A percentile compares a stretch with the other conserved stretches of the same genome.
Conservation (phyloP, 1,140 invertebrate species). For the Aplysia californica region DNA sequence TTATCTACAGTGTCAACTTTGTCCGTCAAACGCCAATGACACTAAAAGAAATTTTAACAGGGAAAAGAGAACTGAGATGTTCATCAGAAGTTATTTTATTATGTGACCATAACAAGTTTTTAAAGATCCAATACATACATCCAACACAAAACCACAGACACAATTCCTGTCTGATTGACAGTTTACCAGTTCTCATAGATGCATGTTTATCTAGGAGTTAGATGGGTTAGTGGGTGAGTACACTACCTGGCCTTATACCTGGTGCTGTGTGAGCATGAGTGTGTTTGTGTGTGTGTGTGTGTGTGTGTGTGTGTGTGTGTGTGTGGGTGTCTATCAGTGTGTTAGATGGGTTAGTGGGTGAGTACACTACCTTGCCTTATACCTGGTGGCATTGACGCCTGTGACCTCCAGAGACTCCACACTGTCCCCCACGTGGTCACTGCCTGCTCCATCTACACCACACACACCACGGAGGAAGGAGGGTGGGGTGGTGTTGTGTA, state of each 20-base stretch:
- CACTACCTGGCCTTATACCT: not conserved
- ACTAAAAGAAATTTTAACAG: too few relatives aligned
- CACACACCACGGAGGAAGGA: not conserved
- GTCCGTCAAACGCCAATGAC: too few relatives aligned
- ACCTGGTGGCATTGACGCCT: not conserved
- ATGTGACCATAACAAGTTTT: not conserved
- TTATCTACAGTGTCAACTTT: too few relatives aligned
- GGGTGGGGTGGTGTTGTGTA: not conserved
- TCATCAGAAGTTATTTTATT: not conserved
- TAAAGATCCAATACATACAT: not conserved
- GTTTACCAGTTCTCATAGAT: not conserved
- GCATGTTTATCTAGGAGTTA: not conserved
- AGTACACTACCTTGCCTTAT: not conserved
- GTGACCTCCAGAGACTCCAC: not conserved
- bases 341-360: not conserved
- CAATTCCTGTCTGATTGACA: too few relatives aligned
- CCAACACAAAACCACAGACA: too few relatives aligned
- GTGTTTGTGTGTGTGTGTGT: slow-evolving; percentile 15
- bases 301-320: slow-evolving; percentile 15
- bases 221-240: not conserved
- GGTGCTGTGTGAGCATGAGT: not conserved
- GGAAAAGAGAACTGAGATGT: not conserved
- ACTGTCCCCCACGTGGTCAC: too few relatives aligned
- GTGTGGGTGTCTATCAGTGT: not conserved
- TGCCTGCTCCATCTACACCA: too few relatives aligned